Evolutionary conservation across 2,113 vertebrate genomes (phyloP), one percentile per base, ranked within the genome.

Genomic region (Phalacrocorax brasilianus): DNA sequence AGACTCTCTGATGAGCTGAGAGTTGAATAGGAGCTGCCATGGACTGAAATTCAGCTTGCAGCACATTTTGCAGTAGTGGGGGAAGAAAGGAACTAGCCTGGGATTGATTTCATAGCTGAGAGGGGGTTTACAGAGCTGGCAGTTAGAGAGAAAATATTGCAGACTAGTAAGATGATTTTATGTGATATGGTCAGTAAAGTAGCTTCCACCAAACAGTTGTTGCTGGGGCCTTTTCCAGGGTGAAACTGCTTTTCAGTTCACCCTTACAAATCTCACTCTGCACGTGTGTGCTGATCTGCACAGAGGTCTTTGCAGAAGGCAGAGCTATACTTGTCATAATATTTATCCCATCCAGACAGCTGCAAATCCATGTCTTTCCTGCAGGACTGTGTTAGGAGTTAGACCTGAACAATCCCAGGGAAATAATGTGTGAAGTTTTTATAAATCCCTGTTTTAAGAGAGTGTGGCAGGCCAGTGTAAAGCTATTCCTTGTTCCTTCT

Each of bases 191-290:
- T 91, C 86, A 91, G 74, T 85, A 76, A 91, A 94, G 80, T 70
- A 76, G 55, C 78, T 95, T 91, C 78, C 38, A 83, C 77, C 74
- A 91, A 96, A 88, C 67, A 68, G 1, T 88, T 89, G 68, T 77
- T 89, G 63, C 63, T 93, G 70, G 47, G 33, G 58, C 73, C 50
- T 68, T 88, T 96, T 90, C 88, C 76, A 63, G 89, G 44, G 73
- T 73, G 70, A 80, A 91, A 66, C 86, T 95, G 70, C 77, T 88
- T 92, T 95, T 92, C 81, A 89, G 91, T 87, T 93, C 87, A 70
- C 77, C 67, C 50, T 87, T 89, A 76, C 45, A 85, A 87, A 95
- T 92, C 70, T 91, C 76, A n/a, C 68, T 71, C 18, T 84, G 62
- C 75, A 61, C 2, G 2, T 27, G 18, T 53, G 38, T 80, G 74